phyloP scores from a whole-genome alignment of 2,113 vertebrate species.

The Callopanchax toddi region DNA sequence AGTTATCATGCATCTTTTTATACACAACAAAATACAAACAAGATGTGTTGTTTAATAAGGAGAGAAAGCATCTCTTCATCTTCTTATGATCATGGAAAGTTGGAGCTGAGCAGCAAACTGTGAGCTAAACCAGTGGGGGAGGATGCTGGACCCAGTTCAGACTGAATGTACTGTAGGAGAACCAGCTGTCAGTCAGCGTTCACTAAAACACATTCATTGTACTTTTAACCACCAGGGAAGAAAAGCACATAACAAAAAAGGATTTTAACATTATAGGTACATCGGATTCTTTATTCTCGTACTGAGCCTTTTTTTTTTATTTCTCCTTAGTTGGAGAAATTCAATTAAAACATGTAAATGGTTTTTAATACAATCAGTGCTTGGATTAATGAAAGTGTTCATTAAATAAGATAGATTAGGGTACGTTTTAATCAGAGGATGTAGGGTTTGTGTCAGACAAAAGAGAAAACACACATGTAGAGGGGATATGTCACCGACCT shows the following conservation, averaged over 20 bases:
- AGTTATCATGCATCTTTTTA: neutral
- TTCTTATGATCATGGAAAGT: neutral
- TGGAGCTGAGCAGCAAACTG: neutral
- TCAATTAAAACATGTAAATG: neutral
- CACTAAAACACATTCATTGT: neutral
- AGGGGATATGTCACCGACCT: neutral
- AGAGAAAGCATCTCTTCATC: conserved; percentile 2
- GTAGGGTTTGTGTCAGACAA: neutral
- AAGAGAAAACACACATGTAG: neutral
- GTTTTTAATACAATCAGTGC: neutral
- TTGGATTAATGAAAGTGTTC: neutral
- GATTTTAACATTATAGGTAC: neutral
- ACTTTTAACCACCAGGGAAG: neutral
- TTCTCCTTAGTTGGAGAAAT: neutral
- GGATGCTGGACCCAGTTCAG: too few relatives aligned
- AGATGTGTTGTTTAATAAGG: neutral
- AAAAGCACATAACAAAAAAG: neutral
- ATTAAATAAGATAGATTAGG: neutral
- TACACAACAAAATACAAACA: rapidly evolving
- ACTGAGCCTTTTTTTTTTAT: neutral
- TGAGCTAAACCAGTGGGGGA: too few relatives aligned
- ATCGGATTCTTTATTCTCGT: neutral
- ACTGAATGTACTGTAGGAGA: neutral
- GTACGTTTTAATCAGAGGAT: neutral
- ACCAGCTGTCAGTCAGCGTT: neutral